Conservation (phyloP, 2,888 invertebrate genomes). For the Sarcophaga rosellei region DNA sequence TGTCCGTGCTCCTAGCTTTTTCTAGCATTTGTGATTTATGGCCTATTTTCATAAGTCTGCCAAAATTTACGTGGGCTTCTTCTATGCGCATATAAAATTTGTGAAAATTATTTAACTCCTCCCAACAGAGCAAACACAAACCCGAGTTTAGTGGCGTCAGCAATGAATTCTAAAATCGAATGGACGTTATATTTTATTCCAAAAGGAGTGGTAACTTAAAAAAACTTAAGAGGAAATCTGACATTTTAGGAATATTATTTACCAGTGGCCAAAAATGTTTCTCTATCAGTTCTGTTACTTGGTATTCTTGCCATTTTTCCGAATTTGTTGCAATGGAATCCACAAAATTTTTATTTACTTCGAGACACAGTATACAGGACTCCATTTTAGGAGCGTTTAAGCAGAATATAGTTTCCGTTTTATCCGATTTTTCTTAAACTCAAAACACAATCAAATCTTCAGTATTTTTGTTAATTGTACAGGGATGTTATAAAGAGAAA, state of each 20-base stretch:
- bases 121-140: slow-evolving; percentile 74
- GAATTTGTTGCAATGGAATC: slow-evolving; percentile 5
- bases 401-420: background rate
- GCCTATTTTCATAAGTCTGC: slow-evolving; percentile 63
- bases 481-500: too few relatives aligned
- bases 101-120: slow-evolving; percentile 71
- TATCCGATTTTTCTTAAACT: too few relatives aligned
- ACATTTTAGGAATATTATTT: too few relatives aligned
- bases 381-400: background rate
- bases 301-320: slow-evolving; percentile 14
- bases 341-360: background rate
- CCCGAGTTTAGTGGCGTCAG: background rate
- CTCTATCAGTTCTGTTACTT: slow-evolving; percentile 11
- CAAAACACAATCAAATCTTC: too few relatives aligned
- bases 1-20: background rate
- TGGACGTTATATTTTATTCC: too few relatives aligned
- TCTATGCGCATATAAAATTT: slow-evolving; percentile 50
- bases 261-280: slow-evolving; percentile 39
- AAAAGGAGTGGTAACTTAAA: background rate
- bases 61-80: slow-evolving; percentile 70
- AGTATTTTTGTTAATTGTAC: too few relatives aligned
- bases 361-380: slow-evolving; percentile 16
- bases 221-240: too few relatives aligned
- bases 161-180: background rate
- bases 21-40: background rate